Evolutionary conservation across 2,888 invertebrate genomes (phyloP).

Genomic region (Ochropleura plecta): DNA sequence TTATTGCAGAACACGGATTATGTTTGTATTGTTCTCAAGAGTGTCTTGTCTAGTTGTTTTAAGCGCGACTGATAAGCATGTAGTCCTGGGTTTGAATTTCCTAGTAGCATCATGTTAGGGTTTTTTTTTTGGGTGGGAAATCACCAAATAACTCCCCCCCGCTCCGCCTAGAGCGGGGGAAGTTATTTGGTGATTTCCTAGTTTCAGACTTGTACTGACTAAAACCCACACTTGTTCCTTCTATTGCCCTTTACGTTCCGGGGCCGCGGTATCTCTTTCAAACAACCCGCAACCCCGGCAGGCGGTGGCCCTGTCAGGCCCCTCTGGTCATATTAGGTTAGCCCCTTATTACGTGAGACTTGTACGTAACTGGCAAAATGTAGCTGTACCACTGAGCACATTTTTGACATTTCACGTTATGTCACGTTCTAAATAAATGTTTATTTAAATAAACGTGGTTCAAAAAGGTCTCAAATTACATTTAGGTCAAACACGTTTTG

Average conservation of each 20-base stretch:
- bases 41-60: neutral
- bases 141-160: no score
- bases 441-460: neutral
- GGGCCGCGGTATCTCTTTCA: no score
- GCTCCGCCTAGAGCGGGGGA: no score
- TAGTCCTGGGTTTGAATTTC: neutral
- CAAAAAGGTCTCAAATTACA: neutral
- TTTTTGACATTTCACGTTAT: neutral
- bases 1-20: neutral
- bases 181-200: no score
- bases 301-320: no score
- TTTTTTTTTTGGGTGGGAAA: no score
- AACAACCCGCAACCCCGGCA: no score
- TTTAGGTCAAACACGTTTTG: neutral
- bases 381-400: neutral
- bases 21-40: neutral
- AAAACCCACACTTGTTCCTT: no score
- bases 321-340: no score
- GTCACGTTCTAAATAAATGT: neutral
- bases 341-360: neutral
- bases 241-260: no score
- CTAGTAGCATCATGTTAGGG: no score
- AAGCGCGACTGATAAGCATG: neutral
- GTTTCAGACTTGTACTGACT: no score
- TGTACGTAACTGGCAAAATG: neutral